Conservation (phyloP, 2,113 vertebrate species). For the Falcunculus frontatus region DNA sequence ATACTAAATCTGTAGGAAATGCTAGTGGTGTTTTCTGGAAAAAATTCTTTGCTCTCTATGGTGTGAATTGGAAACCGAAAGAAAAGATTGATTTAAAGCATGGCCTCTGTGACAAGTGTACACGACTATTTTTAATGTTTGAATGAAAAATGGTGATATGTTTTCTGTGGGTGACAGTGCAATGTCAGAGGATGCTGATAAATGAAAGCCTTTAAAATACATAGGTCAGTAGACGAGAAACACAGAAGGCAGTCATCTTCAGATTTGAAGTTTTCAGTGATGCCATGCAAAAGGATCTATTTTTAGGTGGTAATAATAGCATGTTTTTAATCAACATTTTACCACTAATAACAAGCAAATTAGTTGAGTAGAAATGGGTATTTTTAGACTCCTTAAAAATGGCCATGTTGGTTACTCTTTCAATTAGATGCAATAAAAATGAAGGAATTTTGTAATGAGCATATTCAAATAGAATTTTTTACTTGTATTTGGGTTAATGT, state of each 20-base stretch:
- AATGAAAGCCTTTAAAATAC: not conserved
- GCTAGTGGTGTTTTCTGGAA: not conserved
- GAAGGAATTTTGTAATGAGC: not conserved
- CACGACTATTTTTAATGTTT: not conserved
- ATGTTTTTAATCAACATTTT: not conserved
- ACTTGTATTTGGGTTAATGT: not conserved
- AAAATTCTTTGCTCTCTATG: not conserved
- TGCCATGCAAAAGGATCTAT: not conserved
- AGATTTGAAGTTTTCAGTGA: not conserved
- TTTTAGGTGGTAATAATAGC: not conserved
- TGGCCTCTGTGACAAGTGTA: not conserved
- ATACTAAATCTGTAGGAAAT: not conserved
- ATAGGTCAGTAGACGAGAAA: not conserved
- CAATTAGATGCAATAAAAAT: not conserved
- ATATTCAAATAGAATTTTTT: not conserved
- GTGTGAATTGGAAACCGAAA: not conserved
- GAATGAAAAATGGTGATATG: not conserved
- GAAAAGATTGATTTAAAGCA: not conserved
- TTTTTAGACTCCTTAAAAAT: not conserved
- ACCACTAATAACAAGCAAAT: not conserved
- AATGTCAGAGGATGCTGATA: not conserved
- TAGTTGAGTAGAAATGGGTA: not conserved
- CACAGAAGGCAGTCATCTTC: not conserved
- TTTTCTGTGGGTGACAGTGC: not conserved
- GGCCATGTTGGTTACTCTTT: not conserved